Evolutionary conservation across 2,113 vertebrate genomes (phyloP).

Genomic region (Cepphus grylle): DNA sequence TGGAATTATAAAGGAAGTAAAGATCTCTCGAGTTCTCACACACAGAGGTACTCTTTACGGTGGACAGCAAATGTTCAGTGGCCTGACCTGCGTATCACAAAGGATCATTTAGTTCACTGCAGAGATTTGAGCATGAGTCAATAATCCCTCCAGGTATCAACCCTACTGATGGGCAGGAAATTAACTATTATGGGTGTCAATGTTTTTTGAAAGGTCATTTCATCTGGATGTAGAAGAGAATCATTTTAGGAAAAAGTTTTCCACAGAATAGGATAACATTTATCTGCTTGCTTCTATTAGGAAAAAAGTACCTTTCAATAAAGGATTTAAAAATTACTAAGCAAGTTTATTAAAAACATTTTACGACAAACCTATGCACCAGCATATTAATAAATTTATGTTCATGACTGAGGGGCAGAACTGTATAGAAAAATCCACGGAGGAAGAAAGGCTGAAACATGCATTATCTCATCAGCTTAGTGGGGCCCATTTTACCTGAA

Average conservation of each 20-base stretch:
- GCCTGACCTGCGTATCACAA: background rate
- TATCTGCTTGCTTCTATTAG: background rate
- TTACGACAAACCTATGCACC: background rate
- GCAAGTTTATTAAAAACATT: background rate
- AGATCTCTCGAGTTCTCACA: background rate
- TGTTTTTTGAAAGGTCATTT: background rate
- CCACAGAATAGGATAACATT: background rate
- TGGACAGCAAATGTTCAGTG: background rate
- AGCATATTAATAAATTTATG: background rate
- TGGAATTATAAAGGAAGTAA: background rate
- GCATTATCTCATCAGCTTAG: background rate
- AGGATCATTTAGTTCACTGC: background rate
- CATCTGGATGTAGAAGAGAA: background rate
- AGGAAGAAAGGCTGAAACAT: background rate
- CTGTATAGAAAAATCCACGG: background rate
- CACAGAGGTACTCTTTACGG: background rate
- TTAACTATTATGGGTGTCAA: background rate
- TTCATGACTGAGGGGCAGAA: background rate
- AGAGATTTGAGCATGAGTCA: background rate
- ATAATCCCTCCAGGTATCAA: background rate
- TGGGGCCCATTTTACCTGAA: slow-evolving; percentile 16
- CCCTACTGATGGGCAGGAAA: background rate
- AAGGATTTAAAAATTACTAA: background rate
- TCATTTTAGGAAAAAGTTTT: background rate
- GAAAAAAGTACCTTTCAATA: background rate